Base-by-base conservation (phyloP, 35 echinoderm and acorn worm genomes). In the Diadema setosum region DNA sequence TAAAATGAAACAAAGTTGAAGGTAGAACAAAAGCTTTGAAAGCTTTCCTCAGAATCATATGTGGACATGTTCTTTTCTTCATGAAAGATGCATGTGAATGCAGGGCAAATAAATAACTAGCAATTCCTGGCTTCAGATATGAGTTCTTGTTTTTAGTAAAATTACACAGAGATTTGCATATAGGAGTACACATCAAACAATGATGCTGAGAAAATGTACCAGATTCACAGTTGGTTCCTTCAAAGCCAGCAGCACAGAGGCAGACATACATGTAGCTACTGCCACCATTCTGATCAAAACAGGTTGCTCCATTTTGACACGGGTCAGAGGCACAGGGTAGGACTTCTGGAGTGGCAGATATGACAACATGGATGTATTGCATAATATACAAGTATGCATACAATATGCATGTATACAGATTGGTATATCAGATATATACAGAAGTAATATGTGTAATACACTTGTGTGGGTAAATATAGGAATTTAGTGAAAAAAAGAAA, bases 291-390 rank as follows among this genome's bases (percentile, higher is more conserved):
- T 20, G 20, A 5, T 31, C 15, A 14, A 83, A 46, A 58, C 91
- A 93, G 9, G 43, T 73, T 25, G 70, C 91, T 5, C 75, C 91
- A 88, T 93, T 93, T 14, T 70, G 78, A 74, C 91, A 93, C 29
- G 87, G 87, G 20, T 75, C 25, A 45, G 65, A 76, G 34, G 65
- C 64, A 80, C 85, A 87, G 5, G 64, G 85, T 20, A 60, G 85
- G 45, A 45, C 42, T 75, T 31, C 75, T 81, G 26, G 14, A 41
- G 43, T 44, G 43, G 43, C 17, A 40, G 9, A 41, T 5, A 40
- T 40, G 43, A 15, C 33, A 12, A 11, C n/a, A 20, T 11, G 12
- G 12, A 12, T 8, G 29, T 70, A 23, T 26, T 70, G 65, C 8
- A 11, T 9, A 52, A 11, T 11, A 11, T 9, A 52, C 9, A n/a